A percentile compares a stretch with the other conserved stretches of the same genome.
Evolutionary conservation across 1,140 invertebrate genomes (phyloP).

Genomic region (Hylaeus volcanicus): DNA sequence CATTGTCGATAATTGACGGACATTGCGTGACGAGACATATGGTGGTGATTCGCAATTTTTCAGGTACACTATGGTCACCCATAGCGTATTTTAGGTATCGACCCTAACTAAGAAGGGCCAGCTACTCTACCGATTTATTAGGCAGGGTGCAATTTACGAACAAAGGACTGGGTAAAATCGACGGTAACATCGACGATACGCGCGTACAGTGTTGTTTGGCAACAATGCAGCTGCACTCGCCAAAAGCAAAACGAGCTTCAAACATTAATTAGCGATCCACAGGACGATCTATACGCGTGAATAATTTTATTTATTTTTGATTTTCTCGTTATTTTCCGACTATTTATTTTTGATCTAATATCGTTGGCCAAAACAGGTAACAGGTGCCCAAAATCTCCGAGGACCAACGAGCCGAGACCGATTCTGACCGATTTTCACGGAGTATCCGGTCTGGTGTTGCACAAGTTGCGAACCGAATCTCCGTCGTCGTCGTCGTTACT

Average conservation of each 20-base stretch:
- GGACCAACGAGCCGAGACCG: slow-evolving; percentile 52
- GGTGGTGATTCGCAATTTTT: slow-evolving; percentile 72
- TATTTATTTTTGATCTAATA: not conserved
- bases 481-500: not conserved
- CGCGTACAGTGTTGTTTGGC: slow-evolving; percentile 62
- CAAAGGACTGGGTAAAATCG: slow-evolving; percentile 47
- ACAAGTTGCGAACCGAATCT: not conserved
- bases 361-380: slow-evolving; percentile 49
- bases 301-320: not conserved
- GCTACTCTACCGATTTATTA: slow-evolving; percentile 45
- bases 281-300: not conserved
- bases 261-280: slow-evolving; percentile 67
- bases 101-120: slow-evolving; percentile 29
- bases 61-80: slow-evolving; percentile 42
- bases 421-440: slow-evolving; percentile 46
- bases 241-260: slow-evolving; percentile 57
- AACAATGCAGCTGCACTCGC: slow-evolving; percentile 68
- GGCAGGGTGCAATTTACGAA: slow-evolving; percentile 64
- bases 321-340: not conserved
- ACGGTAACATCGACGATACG: slow-evolving; percentile 51
- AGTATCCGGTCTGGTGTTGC: slow-evolving; percentile 43
- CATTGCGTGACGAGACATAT: slow-evolving; percentile 66
- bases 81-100: slow-evolving; percentile 58
- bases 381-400: slow-evolving; percentile 67
- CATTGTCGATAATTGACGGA: slow-evolving; percentile 58